Evolutionary conservation across 2,888 invertebrate genomes (phyloP), one percentile per base, ranked within the genome.

Genomic region (Nebria brevicollis): DNA sequence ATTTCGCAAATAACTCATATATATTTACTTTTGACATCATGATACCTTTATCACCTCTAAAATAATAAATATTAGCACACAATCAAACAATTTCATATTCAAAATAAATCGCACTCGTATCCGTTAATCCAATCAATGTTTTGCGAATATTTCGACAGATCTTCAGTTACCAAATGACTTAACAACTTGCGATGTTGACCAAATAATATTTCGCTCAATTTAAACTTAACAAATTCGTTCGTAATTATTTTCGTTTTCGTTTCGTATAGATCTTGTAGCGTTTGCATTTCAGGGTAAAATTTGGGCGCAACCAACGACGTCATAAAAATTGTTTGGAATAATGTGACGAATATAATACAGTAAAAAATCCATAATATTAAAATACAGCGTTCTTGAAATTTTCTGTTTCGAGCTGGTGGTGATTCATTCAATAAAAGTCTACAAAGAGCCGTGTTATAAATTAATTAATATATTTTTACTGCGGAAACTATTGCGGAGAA

Each of bases 261-360:
- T 26, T 20, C 5, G 70, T 70, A 34, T 34, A 70, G 34, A 70
- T 70, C 70, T 15, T 70, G n/a, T 26, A 70, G 15, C 11, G 70
- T 70, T 11, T 70, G 26, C 25, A 70, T 70, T 25, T 70, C 70
- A 11, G 70, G 70, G 15, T 70, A 70, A 34, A 15, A 70, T 20
- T 25, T 70, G 0, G 70, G 70, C 15, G 34, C 70, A 20, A 70
- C 70, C 25, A 70, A 34, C 1, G 70, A 11, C 7, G 26, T 70
- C 70, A 70, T 70, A 20, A 25, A 70, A 25, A 70, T 25, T 0
- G 70, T 70, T 20, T 70, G 70, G 13, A 70, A 70, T 34, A 70
- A 13, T 70, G 70, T 70, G 13, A 20, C 70, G 25, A 70, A 70
- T 34, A 70, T 34, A 15, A 70, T 70, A 70, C 70, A 70, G 70